phyloP scores from a whole-genome alignment of 2,888 invertebrate species.

The Taphrorychus bicolor region DNA sequence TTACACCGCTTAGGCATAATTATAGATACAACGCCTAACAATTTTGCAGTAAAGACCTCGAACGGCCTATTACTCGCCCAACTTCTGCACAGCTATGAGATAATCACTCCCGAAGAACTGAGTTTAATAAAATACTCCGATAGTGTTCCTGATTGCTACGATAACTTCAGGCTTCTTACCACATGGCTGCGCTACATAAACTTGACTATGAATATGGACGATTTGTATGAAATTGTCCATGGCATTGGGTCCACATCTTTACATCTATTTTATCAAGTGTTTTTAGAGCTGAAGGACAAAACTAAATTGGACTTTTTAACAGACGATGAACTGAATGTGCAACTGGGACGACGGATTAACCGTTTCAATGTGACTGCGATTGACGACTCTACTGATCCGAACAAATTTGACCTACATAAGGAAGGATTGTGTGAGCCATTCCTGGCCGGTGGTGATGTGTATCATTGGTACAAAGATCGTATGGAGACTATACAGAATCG shows the following conservation, averaged over 20 bases:
- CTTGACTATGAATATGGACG: constrained; percentile 51
- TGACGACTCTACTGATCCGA: constrained; percentile 1
- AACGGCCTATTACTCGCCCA: constrained; percentile 66
- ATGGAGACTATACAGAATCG: constrained; percentile 57
- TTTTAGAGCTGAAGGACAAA: constrained; percentile 66
- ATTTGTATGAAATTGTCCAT: constrained; percentile 62
- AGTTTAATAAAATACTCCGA: constrained; percentile 58
- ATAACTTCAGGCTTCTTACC: constrained; percentile 62
- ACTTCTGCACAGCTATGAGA: constrained; percentile 66
- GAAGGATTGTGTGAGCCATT: constrained; percentile 54
- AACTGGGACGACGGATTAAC: constrained; percentile 48
- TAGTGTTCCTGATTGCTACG: constrained; percentile 46
- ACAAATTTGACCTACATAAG: constrained; percentile 27
- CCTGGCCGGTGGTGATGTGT: constrained; percentile 61
- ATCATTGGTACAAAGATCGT: constrained; percentile 66
- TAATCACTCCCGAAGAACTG: constrained; percentile 66
- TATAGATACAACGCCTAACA: constrained; percentile 63
- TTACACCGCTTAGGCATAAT: constrained; percentile 64
- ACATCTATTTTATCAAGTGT: constrained; percentile 68
- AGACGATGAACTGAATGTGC: constrained; percentile 41
- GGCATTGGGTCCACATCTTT: constrained; percentile 63
- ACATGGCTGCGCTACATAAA: constrained; percentile 61
- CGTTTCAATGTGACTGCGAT: constrained; percentile 41
- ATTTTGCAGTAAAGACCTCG: constrained; percentile 65
- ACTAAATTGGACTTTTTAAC: constrained; percentile 53